These are phyloP conservation scores for Drosophila nigrodunni DNA, from an alignment of 1,140 invertebrate species.

Conservation along the genomic window DNA sequence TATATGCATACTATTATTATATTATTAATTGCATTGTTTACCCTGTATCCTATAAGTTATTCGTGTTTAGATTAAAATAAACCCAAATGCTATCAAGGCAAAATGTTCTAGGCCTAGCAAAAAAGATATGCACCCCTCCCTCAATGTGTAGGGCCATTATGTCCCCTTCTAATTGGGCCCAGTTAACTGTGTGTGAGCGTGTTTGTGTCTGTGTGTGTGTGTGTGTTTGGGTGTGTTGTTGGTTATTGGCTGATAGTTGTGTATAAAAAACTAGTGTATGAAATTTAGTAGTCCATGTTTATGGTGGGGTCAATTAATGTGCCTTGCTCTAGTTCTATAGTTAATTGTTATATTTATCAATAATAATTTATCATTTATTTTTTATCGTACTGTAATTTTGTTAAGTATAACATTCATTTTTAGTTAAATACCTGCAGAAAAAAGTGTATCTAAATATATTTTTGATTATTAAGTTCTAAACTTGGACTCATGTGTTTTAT, in stretches of 20 bases:
- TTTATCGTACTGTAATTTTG: conserved; percentile 56
- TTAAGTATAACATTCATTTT: conserved; percentile 47
- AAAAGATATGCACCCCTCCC: conserved; percentile 70
- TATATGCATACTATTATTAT: conserved; percentile 39
- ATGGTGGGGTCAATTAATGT: conserved; percentile 77
- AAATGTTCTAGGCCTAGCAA: conserved; percentile 71
- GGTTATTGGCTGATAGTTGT: conserved; percentile 44
- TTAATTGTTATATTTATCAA: conserved; percentile 51
- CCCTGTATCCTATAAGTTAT: conserved; percentile 84
- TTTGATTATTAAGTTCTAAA: conserved; percentile 84
- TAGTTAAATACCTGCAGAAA: conserved; percentile 79
- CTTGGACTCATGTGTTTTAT: conserved; percentile 80
- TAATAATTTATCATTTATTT: conserved; percentile 53
- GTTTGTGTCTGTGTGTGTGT: conserved; percentile 20
- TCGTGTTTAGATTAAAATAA: conserved; percentile 65
- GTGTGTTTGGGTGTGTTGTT: conserved; percentile 39
- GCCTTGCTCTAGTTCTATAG: conserved; percentile 60
- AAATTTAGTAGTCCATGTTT: conserved; percentile 78
- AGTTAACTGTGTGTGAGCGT: conserved; percentile 65
- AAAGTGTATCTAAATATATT: conserved; percentile 84
- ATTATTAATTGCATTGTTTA: conserved; percentile 82
- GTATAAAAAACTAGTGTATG: conserved; percentile 73
- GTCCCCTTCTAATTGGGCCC: conserved; percentile 61
- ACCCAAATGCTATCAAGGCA: conserved; percentile 68
- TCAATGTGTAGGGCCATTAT: conserved; percentile 18